phyloP scores from a whole-genome alignment of 2,113 vertebrate species.

The Pseudopodoces humilis region DNA sequence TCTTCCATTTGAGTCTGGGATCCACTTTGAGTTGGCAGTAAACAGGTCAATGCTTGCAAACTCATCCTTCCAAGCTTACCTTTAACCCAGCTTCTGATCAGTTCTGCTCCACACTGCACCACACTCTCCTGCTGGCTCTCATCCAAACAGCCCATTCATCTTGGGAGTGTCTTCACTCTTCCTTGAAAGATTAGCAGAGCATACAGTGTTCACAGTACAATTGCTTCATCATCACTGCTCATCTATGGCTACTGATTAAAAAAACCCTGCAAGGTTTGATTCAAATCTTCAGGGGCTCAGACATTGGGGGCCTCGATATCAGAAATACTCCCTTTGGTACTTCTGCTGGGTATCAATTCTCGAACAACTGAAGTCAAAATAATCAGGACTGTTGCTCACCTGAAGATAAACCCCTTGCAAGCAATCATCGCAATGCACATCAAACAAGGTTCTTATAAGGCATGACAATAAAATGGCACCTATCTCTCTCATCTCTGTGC shows the following conservation, averaged over 20 bases:
- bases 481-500: background rate
- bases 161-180: background rate
- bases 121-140: background rate
- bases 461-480: background rate
- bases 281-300: background rate
- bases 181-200: background rate
- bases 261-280: background rate
- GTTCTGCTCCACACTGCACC: background rate
- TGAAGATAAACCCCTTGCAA: background rate
- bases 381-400: background rate
- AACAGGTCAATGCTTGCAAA: fast-evolving
- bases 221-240: too few relatives aligned
- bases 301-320: background rate
- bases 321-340: background rate
- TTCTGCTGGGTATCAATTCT: background rate
- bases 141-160: background rate
- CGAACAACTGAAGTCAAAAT: background rate
- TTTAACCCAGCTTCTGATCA: background rate
- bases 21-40: background rate
- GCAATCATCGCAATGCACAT: background rate
- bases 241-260: background rate
- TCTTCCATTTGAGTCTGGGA: background rate
- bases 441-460: background rate
- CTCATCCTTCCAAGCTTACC: background rate
- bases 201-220: background rate